A percentile compares a stretch with the other conserved stretches of the same genome.
Conservation (phyloP, 2,113 vertebrate species). For the Gulo gulo region DNA sequence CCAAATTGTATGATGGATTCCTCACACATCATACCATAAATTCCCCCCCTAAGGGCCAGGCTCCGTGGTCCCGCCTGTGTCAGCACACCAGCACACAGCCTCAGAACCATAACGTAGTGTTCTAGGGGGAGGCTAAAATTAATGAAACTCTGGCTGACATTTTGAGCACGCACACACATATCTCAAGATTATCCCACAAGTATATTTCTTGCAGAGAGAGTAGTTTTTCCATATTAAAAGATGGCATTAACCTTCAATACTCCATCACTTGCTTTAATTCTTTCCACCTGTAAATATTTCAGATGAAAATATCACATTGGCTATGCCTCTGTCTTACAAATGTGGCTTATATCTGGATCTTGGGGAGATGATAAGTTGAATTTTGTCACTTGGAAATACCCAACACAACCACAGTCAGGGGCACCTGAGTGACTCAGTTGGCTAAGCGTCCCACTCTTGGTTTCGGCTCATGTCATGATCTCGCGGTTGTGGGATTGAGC, state of each 20-base stretch:
- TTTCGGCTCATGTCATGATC: neutral
- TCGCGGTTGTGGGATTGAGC: neutral
- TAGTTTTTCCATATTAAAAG: constrained; percentile 87
- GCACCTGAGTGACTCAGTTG: neutral
- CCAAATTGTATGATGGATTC: constrained; percentile 70
- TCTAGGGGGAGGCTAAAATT: constrained; percentile 80
- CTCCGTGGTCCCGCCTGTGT: constrained; percentile 65
- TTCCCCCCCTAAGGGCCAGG: constrained; percentile 37
- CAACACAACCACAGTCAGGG: neutral
- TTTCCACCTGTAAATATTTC: constrained; percentile 84
- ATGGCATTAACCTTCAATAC: constrained; percentile 85
- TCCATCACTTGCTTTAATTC: constrained; percentile 79
- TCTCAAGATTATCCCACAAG: constrained; percentile 86
- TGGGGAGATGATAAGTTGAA: constrained; percentile 15
- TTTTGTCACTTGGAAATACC: constrained; percentile 38
- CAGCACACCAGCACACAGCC: constrained; percentile 65
- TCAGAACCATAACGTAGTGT: constrained; percentile 75
- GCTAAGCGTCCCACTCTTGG: neutral
- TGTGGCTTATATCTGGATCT: constrained; percentile 24
- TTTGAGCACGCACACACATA: constrained; percentile 83
- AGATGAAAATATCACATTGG: constrained; percentile 75
- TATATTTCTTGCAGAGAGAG: constrained; percentile 81
- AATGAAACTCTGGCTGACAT: constrained; percentile 86
- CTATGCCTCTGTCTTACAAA: constrained; percentile 51
- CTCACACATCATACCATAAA: constrained; percentile 68